These are phyloP conservation scores for Cryptocheilus praepositus DNA, from an alignment of 2,888 invertebrate genomes.

Conservation along the genomic window DNA sequence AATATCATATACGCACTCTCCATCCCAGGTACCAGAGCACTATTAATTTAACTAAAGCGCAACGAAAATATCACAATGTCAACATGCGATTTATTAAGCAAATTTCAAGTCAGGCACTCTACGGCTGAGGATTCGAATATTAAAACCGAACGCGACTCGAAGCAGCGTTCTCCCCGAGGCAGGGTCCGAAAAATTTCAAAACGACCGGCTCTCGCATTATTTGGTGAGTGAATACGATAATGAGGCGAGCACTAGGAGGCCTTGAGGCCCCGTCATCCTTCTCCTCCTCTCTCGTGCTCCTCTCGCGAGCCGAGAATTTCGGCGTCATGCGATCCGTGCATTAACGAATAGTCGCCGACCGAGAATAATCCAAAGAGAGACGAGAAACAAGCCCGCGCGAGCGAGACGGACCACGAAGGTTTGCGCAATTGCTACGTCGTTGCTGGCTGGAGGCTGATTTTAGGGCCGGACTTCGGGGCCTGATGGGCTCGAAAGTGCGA, in stretches of 20 bases:
- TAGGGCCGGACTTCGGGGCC: slow-evolving; percentile 21
- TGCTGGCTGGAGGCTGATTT: slow-evolving; percentile 1
- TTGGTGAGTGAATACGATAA: slow-evolving; percentile 51
- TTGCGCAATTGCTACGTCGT: slow-evolving; percentile 19
- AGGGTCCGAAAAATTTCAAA: slow-evolving; percentile 36
- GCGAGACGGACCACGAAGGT: background rate
- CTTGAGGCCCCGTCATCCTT: slow-evolving; percentile 29
- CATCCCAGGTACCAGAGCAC: no score
- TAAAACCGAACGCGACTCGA: no score
- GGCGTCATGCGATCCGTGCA: slow-evolving; percentile 53
- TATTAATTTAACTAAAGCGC: no score
- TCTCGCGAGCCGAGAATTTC: slow-evolving; percentile 41
- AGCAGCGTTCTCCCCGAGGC: slow-evolving; percentile 1
- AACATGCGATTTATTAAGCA: no score
- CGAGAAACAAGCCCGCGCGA: background rate
- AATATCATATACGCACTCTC: no score
- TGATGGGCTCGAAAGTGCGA: slow-evolving; percentile 30
- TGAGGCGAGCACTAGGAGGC: slow-evolving; percentile 36
- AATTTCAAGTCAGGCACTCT: no score
- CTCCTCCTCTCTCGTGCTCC: slow-evolving; percentile 4
- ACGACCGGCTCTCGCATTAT: slow-evolving; percentile 36
- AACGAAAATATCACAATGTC: no score
- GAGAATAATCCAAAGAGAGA: background rate
- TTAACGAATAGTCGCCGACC: slow-evolving; percentile 43
- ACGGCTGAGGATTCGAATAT: no score